Evolutionary conservation across 2,888 invertebrate genomes (phyloP).

Genomic region (Agrilus cyanescens): DNA sequence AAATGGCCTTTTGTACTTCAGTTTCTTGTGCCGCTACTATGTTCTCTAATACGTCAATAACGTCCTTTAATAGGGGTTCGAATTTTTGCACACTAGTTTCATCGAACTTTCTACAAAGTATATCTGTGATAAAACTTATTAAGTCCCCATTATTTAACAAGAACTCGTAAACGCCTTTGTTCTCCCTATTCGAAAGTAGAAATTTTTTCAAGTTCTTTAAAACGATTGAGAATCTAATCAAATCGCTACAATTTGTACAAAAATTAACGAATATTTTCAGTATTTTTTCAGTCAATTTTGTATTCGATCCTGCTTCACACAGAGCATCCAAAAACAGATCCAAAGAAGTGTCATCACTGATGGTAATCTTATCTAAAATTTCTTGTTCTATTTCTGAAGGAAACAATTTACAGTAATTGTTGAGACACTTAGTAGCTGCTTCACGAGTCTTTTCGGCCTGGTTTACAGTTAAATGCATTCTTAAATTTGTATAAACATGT

Average conservation of each 20-base stretch:
- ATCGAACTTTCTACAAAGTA: no score
- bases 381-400: constrained; percentile 42
- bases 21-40: no score
- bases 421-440: constrained; percentile 40
- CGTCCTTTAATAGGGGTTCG: no score
- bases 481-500: constrained; percentile 42
- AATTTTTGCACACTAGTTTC: no score
- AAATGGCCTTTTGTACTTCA: constrained; percentile 7
- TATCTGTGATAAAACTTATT: no score
- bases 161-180: no score
- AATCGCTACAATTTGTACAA: constrained; percentile 20
- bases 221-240: constrained; percentile 19
- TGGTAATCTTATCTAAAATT: constrained; percentile 34
- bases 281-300: constrained; percentile 39
- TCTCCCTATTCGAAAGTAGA: constrained; percentile 10
- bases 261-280: constrained; percentile 16
- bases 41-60: no score
- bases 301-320: constrained; percentile 37
- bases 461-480: constrained; percentile 37
- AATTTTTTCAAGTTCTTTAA: constrained; percentile 27
- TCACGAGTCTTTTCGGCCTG: constrained; percentile 36
- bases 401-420: constrained; percentile 40
- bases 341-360: constrained; percentile 17
- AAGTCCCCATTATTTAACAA: no score
- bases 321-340: constrained; percentile 33